Evolutionary conservation across 2,888 invertebrate species (phyloP), one percentile per base, ranked within the genome.

Genomic region (Falcaria lacertinaria): DNA sequence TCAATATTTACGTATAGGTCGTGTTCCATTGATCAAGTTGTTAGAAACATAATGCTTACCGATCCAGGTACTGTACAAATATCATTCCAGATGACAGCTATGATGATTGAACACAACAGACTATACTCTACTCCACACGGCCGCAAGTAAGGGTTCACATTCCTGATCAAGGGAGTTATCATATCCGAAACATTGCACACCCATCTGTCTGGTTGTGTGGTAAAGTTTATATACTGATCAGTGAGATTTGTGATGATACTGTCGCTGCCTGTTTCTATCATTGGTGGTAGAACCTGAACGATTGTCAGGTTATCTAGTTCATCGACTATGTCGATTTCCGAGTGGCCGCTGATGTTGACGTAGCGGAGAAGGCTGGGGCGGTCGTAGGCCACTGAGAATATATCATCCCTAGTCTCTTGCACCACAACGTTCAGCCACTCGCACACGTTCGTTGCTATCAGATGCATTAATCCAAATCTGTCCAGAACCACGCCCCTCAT

Each of bases 381-480:
- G 33, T 75, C 68, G 52, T 84, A 84, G 0, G 88, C 86, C 22
- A 89, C 79, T 1, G 80, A 69, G 15, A 93, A 90, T 44, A 96
- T 95, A 73, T 97, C 96, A 67, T 96, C 96, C 69, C 95, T 93
- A 1, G 97, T 97, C 74, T 97, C 97, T 71, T 95, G 94, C 11
- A 97, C 94, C 17, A 97, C 90, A 1, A 96, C 95, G 72, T 95
- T 94, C 4, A 97, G 83, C 98, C 98, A 98, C 64, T 97, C 96
- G 80, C 97, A 97, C 8, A 98, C 86, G 74, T 98, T 98, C 11
- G 97, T 97, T 1, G 97, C 97, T 49, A 98, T 93, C 90, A 97
- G 91, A 74, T 98, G 98, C 97, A 98, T 97, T 11, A 97, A 89
- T 0, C 98, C 98, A 60, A 98, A 96, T 57, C 97, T 92, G n/a